These are phyloP conservation scores for Kobus ellipsiprymnus DNA, from an alignment of 2,113 vertebrate species.

Conservation along the genomic window DNA sequence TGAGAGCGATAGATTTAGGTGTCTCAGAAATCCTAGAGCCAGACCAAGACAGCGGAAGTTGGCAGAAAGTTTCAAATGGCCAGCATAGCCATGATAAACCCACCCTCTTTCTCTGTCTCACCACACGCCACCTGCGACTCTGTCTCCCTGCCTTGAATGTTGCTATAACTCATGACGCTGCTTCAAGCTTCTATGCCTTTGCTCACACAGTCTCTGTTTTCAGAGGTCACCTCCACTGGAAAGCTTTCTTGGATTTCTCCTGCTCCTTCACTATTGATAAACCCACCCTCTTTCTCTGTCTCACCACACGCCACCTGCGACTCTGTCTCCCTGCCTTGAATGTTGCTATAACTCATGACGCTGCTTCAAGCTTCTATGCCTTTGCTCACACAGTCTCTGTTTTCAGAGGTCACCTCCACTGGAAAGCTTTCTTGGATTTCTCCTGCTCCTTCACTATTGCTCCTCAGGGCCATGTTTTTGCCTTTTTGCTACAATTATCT, in stretches of 20 bases:
- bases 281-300: neutral
- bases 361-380: neutral
- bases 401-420: neutral
- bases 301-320: neutral
- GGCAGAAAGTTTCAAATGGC: neutral
- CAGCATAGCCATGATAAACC: neutral
- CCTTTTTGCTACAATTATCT: neutral
- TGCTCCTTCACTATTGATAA: neutral
- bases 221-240: neutral
- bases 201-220: neutral
- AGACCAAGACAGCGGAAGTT: neutral
- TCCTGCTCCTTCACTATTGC: neutral
- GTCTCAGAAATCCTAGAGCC: neutral
- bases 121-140: fast-evolving
- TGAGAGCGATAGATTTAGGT: neutral
- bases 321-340: neutral
- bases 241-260: neutral
- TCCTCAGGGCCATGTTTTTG: neutral
- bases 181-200: neutral
- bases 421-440: neutral
- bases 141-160: neutral
- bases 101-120: neutral
- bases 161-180: fast-evolving
- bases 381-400: neutral
- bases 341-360: fast-evolving